These are phyloP conservation scores for Apotomis betuletana DNA, from an alignment of 2,888 invertebrate genomes.

Conservation along the genomic window DNA sequence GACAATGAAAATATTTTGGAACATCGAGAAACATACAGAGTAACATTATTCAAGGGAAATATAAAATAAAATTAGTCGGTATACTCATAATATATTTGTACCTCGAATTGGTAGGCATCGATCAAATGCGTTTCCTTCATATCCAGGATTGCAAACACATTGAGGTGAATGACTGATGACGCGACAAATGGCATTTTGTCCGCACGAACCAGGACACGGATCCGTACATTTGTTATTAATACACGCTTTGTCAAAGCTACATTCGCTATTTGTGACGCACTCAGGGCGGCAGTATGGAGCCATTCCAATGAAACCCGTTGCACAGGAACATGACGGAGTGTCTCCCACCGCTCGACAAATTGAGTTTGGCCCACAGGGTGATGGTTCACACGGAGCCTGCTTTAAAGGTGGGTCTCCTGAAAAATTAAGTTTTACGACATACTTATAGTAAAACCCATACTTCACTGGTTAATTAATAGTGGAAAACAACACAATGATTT, in stretches of 20 bases:
- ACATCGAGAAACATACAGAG: too few species aligned
- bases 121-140: slow-evolving; percentile 91
- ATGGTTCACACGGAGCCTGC: slow-evolving; percentile 85
- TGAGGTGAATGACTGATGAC: slow-evolving; percentile 94
- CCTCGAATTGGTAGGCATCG: slow-evolving; percentile 81
- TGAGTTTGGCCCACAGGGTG: slow-evolving; percentile 92
- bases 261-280: slow-evolving; percentile 92
- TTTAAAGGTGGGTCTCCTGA: slow-evolving; percentile 61
- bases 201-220: slow-evolving; percentile 92
- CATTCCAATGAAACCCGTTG: slow-evolving; percentile 87
- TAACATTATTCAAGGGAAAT: too few species aligned
- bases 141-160: slow-evolving; percentile 88
- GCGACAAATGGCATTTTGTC: slow-evolving; percentile 89
- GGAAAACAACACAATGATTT: not conserved
- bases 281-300: slow-evolving; percentile 92
- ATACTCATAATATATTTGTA: slow-evolving; percentile 50
- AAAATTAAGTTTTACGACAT: slow-evolving; percentile 23
- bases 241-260: slow-evolving; percentile 89
- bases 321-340: slow-evolving; percentile 88
- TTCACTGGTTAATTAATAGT: too few species aligned
- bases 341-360: slow-evolving; percentile 84
- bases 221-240: slow-evolving; percentile 90
- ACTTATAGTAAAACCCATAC: not conserved
- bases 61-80: too few species aligned
- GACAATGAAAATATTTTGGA: too few species aligned